Base-by-base conservation (phyloP, 1,140 invertebrate species). In the Zaprionus tsacasi region DNA sequence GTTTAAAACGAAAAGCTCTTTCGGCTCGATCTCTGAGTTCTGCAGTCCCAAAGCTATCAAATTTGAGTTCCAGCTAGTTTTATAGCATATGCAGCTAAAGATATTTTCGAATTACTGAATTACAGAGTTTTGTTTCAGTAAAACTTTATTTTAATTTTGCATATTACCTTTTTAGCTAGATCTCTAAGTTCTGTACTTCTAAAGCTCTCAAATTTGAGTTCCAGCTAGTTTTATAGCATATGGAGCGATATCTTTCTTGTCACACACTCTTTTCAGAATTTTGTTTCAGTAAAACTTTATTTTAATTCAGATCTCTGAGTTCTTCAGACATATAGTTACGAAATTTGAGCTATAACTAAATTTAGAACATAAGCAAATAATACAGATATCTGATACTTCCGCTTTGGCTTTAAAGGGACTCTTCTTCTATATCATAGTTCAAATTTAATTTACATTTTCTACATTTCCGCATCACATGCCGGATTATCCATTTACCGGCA, bases 401-500 rank as follows among this genome's bases (percentile, higher is more conserved):
- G 38, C 6, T 6, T 5, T 13, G 6, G 38, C n/a, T n/a, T 40
- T 45, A 35, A 0, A 0, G 0, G 0, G 33, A 10, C 10, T 35
- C 21, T 21, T 21, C 21, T 35, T 7, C 33, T 15, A 7, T 50
- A 10, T 1, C 17, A 25, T 50, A 50, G 45, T 25, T 50, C n/a
- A 25, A 50, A 50, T 50, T 50, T 11, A 4, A 50, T 50, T 50
- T 25, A 25, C 17, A 50, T 21, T 50, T 50, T 25, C 1, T 25
- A 50, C 45, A 50, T 50, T 50, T 25, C 45, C 15, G 45, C 45
- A 45, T 48, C 17, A 50, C 10, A 21, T 50, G 45, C 45, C 45
- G 45, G 45, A 50, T 50, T 50, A 50, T 50, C 45, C 40, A 45
- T 45, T 45, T 45, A 45, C 40, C 45, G 45, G 45, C 45, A 50